Evolutionary conservation across 2,888 invertebrate species (phyloP), one percentile per base, ranked within the genome.

Genomic region (Agriopis leucophaearia): DNA sequence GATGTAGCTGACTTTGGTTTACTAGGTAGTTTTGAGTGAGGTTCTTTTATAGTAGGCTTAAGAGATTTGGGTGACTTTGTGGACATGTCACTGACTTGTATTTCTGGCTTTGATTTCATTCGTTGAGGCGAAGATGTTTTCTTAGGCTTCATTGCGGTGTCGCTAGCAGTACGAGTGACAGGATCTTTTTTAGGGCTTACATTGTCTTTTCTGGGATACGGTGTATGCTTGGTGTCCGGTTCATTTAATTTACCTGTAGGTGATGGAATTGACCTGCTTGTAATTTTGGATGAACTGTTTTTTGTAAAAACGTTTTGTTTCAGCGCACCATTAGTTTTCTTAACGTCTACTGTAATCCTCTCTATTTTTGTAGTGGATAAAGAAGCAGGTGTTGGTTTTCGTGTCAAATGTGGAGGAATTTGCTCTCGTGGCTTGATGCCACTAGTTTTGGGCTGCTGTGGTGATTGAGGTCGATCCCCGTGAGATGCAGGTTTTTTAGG

Each of bases 141-240:
- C 72, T 91, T 90, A 0, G 90, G 82, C 82, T 94, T 95, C 9
- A 95, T 91, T n/a, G 94, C 83, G 63, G 92, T 92, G 65, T 96
- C 95, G 79, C 95, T 95, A 6, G 92, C 86, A 27, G 95, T 95
- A 47, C 95, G 91, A 4, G 90, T 92, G 50, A 95, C 91, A 16
- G 69, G 69, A 56, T 89, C 88, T 75, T 88, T 92, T 70, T 87
- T 94, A 51, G 90, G 84, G 16, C 81, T 84, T 4, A 85, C 82
- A 1, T 88, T 90, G 45, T 91, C 89, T 74, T 84, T 85, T 75
- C 94, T 92, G 10, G 89, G 83, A 16, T 90, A 89, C 0, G 89
- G 85, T 9, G 72, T 64, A 47, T 82, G 84, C 67, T 85, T 90
- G 2, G 83, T 82, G 8, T 95, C 93, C 0, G 86, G 72, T 56